Base-by-base conservation (phyloP, 1,140 invertebrate species). In the Trachelipus rathkii region DNA sequence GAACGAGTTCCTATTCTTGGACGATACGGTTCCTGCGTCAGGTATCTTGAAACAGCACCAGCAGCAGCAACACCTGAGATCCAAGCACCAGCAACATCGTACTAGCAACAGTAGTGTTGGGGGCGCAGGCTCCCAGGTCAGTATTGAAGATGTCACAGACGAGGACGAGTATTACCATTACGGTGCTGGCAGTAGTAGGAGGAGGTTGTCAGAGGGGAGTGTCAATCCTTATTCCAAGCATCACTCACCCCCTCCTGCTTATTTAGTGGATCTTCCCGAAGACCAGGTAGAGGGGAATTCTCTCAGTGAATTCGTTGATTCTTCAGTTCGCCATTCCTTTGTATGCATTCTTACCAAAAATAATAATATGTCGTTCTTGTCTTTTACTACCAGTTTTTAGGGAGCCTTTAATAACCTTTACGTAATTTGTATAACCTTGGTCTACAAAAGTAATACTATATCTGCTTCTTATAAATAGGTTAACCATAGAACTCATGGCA, bases 1-100 rank as follows among this genome's bases (percentile, higher is more conserved):
- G 86, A 89, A 90, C 84, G 91, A 93, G 86, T 95, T 95, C 89
- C 93, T 95, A 87, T 94, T 95, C 87, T 89, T 95, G 85, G 89
- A 92, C 85, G 90, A 90, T 84, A 90, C 92, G 83, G 77, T 75
- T 50, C 76, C 73, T 23, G 11, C 75, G 50, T 60, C 11, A 60
- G 50, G 50, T 60, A 19, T 33, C 33, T 13, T 24, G 78, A 73
- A 72, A 72, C 77, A 72, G 21, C 67, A 46, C 74, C 60, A 9
- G 50, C 77, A 9, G 81, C 77, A 19, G 60, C 77, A 76, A 24
- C 68, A 21, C 8, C 10, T n/a, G 33, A 15, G 21, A 71, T 44
- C 44, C 15, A 21, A 70, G 71, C 45, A 45, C 74, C 33, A 19
- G 68, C 71, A 71, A 45, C 60, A 73, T 50, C 72, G 71, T 24